Evolutionary conservation across 2,797 vertebrate species (phyloP).

Genomic region (Eulemur albifrons): DNA sequence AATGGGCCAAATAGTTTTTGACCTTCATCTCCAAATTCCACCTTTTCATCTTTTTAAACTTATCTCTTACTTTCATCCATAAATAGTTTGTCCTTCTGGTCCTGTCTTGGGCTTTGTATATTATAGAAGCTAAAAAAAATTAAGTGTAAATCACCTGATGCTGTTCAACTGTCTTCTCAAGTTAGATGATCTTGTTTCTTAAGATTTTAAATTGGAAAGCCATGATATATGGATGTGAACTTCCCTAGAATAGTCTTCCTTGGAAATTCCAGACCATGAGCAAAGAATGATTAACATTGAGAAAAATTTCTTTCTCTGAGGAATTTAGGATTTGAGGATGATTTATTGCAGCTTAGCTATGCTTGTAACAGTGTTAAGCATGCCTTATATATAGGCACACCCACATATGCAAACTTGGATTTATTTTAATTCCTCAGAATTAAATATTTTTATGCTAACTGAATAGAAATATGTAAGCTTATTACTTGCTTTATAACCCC

Average conservation of each 20-base stretch:
- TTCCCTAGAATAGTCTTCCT: background rate
- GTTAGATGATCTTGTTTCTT: background rate
- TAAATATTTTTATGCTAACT: background rate
- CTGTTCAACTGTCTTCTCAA: background rate
- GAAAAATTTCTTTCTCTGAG: background rate
- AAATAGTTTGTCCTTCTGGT: background rate
- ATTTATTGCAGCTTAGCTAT: background rate
- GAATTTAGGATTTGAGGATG: background rate
- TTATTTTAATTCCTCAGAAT: conserved; percentile 36
- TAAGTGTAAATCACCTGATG: background rate
- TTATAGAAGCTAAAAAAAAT: background rate
- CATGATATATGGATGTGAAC: background rate
- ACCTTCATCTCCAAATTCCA: background rate
- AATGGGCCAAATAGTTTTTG: background rate
- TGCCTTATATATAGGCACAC: background rate
- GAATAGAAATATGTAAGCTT: background rate
- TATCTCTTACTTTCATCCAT: background rate
- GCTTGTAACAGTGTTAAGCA: background rate
- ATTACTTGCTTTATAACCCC: background rate
- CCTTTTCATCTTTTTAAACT: background rate
- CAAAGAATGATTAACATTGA: background rate
- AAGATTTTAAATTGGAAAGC: background rate
- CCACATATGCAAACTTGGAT: background rate
- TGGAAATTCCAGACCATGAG: background rate
- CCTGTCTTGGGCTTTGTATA: background rate